Percentiles rank a stretch among this genome's conserved stretches.
Conservation (phyloP, 2,113 vertebrate species). For the Lepus europaeus region DNA sequence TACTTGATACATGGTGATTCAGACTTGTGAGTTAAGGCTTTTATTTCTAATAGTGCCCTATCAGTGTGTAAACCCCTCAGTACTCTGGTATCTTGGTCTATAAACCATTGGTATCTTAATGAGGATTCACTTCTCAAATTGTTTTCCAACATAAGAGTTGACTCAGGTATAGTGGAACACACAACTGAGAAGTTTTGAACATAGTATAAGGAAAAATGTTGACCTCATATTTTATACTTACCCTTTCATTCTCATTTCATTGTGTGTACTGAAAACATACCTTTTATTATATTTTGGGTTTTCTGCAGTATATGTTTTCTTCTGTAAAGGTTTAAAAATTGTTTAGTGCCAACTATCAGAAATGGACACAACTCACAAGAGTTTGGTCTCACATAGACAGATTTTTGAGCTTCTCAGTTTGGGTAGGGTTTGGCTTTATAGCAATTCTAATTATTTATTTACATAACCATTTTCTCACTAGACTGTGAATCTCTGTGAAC, state of each 20-base stretch:
- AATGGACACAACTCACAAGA: neutral
- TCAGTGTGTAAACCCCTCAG: neutral
- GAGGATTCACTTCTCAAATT: neutral
- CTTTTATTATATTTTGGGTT: conserved; percentile 22
- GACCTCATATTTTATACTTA: neutral
- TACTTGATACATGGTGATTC: neutral
- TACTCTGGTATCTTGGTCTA: neutral
- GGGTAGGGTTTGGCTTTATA: neutral
- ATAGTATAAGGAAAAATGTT: neutral
- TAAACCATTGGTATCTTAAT: neutral
- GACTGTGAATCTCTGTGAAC: neutral
- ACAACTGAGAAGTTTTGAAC: neutral
- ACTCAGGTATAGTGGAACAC: neutral
- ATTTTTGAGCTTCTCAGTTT: conserved; percentile 24
- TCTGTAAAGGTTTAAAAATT: neutral
- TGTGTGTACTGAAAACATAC: neutral
- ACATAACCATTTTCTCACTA: neutral
- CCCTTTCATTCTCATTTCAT: neutral
- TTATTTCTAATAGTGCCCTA: conserved; percentile 11
- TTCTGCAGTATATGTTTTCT: neutral
- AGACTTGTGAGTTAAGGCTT: neutral
- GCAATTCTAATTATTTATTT: neutral
- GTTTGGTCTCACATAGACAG: neutral
- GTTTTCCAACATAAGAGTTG: neutral
- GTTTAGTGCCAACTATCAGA: neutral